Evolutionary conservation across 1,140 invertebrate species (phyloP), one percentile per base, ranked within the genome.

Genomic region (Forficula auricularia): DNA sequence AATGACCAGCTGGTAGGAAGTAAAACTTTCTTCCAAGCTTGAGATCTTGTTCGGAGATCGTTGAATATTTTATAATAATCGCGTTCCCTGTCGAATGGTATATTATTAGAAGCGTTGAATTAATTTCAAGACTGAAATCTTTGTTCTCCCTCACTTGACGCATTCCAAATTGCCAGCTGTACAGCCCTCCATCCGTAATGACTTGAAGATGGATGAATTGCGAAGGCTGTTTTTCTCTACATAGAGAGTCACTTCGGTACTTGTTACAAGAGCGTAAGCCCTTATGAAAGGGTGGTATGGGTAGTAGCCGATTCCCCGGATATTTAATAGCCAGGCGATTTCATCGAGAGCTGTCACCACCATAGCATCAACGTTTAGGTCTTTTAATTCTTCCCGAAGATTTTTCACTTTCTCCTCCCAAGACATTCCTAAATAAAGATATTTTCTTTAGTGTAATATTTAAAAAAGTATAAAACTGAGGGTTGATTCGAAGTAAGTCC

Each of bases 251-350:
- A 27, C 10, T 27, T 27, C 22, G 4, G 4, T 27, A 10, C 4
- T 4, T 6, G 75, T 78, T 1, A 95, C 53, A 19, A 90, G 66
- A 2, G 77, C 71, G 57, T 86, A 90, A 0, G 85, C 71, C 50
- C 76, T 73, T 40, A 87, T 71, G 12, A 94, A 77, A 0, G 92
- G 90, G 19, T 81, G 89, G 54, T 77, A 83, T 0, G 82, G 80
- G 45, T 94, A 72, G 10, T 27, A 27, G 60, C 98, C 94, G 39
- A 73, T 70, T 3, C 90, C 91, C 6, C 95, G 70, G n/a, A 98
- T 74, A 58, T 98, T 98, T 13, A 98, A 69, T 3, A 97, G 60
- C 84, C 91, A 95, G 1, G 89, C 86, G 13, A 92, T 81, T 61
- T 95, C 89, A 53, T 94, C 89, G 27, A 96, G 58, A 2, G 86